Conservation (phyloP, 2,888 invertebrate genomes). For the Arge pagana region DNA sequence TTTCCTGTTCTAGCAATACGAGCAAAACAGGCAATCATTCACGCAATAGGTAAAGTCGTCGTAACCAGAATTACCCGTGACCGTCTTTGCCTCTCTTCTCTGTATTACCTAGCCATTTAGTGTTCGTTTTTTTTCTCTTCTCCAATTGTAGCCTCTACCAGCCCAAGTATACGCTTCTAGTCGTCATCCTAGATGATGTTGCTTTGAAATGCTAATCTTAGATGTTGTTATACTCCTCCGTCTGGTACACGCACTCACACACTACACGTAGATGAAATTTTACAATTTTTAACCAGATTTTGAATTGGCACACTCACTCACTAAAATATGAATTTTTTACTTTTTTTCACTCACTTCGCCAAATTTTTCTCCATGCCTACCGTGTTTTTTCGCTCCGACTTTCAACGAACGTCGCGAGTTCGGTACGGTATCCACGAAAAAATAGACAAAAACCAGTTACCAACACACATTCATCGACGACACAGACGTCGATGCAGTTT, state of each 20-base stretch:
- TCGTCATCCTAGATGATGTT: conserved; percentile 6
- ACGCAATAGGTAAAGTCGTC: conserved; percentile 57
- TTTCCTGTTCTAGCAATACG: conserved; percentile 56
- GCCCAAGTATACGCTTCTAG: conserved; percentile 14
- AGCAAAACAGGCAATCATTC: conserved; percentile 56
- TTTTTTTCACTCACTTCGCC: conserved; percentile 11
- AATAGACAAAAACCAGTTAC: too few relatives aligned
- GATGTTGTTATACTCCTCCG: conserved; percentile 10
- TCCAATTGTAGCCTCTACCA: conserved; percentile 3
- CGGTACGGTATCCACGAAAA: too few relatives aligned
- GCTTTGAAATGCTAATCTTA: conserved; percentile 8
- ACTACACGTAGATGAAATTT: conserved; percentile 10
- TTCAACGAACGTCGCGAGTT: too few relatives aligned
- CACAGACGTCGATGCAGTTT: too few relatives aligned
- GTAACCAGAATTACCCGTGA: conserved; percentile 36
- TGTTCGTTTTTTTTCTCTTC: conserved; percentile 2
- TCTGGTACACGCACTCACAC: conserved; percentile 9
- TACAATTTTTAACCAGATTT: conserved; percentile 17
- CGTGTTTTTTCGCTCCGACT: too few relatives aligned
- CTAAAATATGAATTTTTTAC: conserved; percentile 14
- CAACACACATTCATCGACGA: too few relatives aligned
- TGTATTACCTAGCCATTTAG: conserved; percentile 15
- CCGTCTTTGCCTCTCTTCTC: conserved; percentile 24
- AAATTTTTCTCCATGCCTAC: too few relatives aligned
- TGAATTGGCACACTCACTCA: conserved; percentile 17